These are phyloP conservation scores for Oppia nitens DNA, from an alignment of 1,140 invertebrate genomes.

Conservation along the genomic window DNA sequence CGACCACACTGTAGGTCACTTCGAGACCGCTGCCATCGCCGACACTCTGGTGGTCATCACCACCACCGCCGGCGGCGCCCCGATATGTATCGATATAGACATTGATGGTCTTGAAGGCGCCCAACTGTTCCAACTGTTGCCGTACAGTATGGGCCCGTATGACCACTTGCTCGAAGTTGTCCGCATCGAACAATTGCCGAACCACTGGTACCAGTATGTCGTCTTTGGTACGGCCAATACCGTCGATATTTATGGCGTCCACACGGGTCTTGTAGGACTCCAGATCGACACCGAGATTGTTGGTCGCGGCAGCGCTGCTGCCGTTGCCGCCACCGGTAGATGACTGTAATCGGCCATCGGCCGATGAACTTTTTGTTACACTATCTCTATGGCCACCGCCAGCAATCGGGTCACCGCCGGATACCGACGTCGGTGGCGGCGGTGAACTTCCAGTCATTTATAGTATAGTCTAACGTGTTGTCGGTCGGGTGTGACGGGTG, in stretches of 20 bases:
- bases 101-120: conserved; percentile 61
- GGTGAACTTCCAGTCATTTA: no score
- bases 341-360: no score
- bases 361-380: no score
- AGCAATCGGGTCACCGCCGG: no score
- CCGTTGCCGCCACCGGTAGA: no score
- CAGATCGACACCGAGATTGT: neutral
- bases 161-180: conserved; percentile 35
- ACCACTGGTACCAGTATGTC: conserved; percentile 56
- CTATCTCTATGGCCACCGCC: no score
- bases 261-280: conserved; percentile 38
- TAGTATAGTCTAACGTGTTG: no score
- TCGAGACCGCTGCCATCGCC: conserved; percentile 55
- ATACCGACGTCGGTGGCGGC: no score
- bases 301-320: neutral
- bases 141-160: conserved; percentile 37
- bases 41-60: conserved; percentile 43
- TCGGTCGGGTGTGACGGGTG: no score
- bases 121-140: conserved; percentile 49
- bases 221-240: conserved; percentile 59
- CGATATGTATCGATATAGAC: conserved; percentile 65
- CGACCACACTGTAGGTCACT: conserved; percentile 62
- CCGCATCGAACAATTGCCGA: conserved; percentile 48
- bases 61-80: conserved; percentile 33
- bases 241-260: conserved; percentile 58